A percentile compares a stretch with the other conserved stretches of the same genome.
phyloP scores from a whole-genome alignment of 2,888 invertebrate species.

The Alentia gelatinosa region DNA sequence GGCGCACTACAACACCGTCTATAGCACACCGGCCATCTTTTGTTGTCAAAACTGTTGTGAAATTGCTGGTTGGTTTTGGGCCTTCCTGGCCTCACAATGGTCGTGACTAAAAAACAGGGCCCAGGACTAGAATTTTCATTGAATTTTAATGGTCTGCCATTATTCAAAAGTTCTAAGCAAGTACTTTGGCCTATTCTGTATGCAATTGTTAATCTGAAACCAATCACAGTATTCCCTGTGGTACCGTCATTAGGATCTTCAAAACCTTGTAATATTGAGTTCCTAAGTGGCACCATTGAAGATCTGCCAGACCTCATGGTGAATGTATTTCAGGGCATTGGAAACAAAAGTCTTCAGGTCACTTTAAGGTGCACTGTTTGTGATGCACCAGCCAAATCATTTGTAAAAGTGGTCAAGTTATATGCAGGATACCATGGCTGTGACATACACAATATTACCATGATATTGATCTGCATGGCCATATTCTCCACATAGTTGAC shows the following conservation, averaged over 20 bases:
- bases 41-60: too few relatives aligned
- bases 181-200: slow-evolving; percentile 28
- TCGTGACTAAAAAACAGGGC: too few relatives aligned
- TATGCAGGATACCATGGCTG: slow-evolving; percentile 61
- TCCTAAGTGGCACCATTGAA: background rate
- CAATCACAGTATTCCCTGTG: slow-evolving; percentile 17
- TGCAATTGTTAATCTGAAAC: background rate
- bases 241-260: slow-evolving; percentile 2
- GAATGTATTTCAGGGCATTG: background rate
- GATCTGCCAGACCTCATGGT: background rate
- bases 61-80: too few relatives aligned
- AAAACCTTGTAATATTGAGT: slow-evolving; percentile 37
- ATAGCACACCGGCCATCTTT: too few relatives aligned
- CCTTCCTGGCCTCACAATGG: too few relatives aligned
- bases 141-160: slow-evolving; percentile 42
- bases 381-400: slow-evolving; percentile 61
- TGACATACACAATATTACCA: slow-evolving; percentile 58
- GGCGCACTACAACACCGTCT: too few relatives aligned
- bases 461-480: too few relatives aligned
- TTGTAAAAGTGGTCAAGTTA: slow-evolving; percentile 58
- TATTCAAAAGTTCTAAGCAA: slow-evolving; percentile 17
- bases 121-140: slow-evolving; percentile 14
- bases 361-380: slow-evolving; percentile 57
- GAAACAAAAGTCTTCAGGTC: background rate
- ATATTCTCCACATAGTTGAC: too few relatives aligned